phyloP scores from a whole-genome alignment of 2,113 vertebrate genomes.

The Chaenocephalus aceratus region DNA sequence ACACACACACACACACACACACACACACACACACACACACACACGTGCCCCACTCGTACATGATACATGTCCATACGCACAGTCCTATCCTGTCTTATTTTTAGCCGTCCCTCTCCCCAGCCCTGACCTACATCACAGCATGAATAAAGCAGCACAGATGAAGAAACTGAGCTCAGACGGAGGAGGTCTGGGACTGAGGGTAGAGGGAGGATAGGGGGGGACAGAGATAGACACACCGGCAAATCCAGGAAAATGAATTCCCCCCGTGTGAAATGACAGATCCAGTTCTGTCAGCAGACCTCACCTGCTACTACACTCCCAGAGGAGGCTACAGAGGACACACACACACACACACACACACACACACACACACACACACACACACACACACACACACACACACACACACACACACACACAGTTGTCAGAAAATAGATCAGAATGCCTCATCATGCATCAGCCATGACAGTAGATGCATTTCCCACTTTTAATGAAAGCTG shows the following conservation, averaged over 20 bases:
- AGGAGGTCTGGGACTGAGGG: not conserved
- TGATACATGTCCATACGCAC: not conserved
- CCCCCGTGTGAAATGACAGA: slow-evolving; percentile 74
- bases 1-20: not conserved
- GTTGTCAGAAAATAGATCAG: slow-evolving; percentile 19
- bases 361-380: not conserved
- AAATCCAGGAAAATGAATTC: slow-evolving; percentile 63
- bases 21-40: not conserved
- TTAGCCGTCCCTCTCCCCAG: slow-evolving; percentile 69
- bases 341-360: not conserved
- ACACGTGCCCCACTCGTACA: not conserved
- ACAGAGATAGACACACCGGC: slow-evolving; percentile 10
- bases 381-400: too few relatives aligned
- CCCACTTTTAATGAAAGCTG: slow-evolving; percentile 32
- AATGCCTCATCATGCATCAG: slow-evolving; percentile 16
- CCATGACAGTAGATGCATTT: slow-evolving; percentile 47
- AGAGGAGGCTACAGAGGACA: slow-evolving; percentile 48
- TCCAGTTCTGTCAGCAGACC: slow-evolving; percentile 77
- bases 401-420: not conserved
- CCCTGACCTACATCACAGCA: slow-evolving; percentile 80
- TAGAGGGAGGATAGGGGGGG: not conserved
- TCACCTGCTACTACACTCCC: slow-evolving; percentile 63
- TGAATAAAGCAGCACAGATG: slow-evolving; percentile 74
- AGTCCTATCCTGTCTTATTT: slow-evolving; percentile 69
- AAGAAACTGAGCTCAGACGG: slow-evolving; percentile 57